These are phyloP conservation scores for Sitodiplosis mosellana DNA, from an alignment of 1,140 invertebrate species.

Conservation along the genomic window DNA sequence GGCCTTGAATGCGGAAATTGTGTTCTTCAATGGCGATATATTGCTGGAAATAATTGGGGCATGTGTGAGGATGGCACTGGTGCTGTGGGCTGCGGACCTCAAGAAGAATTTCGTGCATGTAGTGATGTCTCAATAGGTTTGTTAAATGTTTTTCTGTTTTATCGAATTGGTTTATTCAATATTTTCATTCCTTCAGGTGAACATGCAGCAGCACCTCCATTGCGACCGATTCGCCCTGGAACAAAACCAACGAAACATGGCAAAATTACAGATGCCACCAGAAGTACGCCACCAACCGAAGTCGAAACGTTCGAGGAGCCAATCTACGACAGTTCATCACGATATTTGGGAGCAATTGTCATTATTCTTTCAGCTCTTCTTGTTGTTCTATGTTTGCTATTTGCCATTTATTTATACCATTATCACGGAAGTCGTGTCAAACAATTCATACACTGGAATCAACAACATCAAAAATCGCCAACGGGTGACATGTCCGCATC, in stretches of 20 bases:
- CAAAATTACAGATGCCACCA: slow-evolving; percentile 3
- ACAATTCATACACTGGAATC: slow-evolving; percentile 24
- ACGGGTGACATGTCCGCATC: slow-evolving; percentile 2
- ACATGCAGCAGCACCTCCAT: slow-evolving; percentile 1
- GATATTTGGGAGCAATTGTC: slow-evolving; percentile 25
- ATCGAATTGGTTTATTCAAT: neutral
- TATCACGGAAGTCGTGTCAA: slow-evolving; percentile 28
- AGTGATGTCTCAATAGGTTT: slow-evolving; percentile 59
- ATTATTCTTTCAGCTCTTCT: slow-evolving; percentile 24
- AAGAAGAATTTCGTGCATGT: slow-evolving; percentile 74
- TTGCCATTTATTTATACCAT: slow-evolving; percentile 27
- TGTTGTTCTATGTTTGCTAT: slow-evolving; percentile 25
- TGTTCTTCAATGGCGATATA: slow-evolving; percentile 64
- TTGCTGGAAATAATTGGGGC: slow-evolving; percentile 66
- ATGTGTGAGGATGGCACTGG: slow-evolving; percentile 45
- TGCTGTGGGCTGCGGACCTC: slow-evolving; percentile 61
- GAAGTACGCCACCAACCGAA: slow-evolving; percentile 4
- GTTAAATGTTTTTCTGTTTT: slow-evolving; percentile 10
- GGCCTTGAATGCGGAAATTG: slow-evolving; percentile 53
- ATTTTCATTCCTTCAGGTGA: slow-evolving; percentile 6
- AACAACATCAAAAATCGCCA: slow-evolving; percentile 3
- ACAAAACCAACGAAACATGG: slow-evolving; percentile 10
- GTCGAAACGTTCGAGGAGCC: neutral
- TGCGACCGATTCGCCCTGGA: slow-evolving; percentile 10
- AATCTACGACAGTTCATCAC: slow-evolving; percentile 9